phyloP scores from a whole-genome alignment of 2,113 vertebrate genomes.

The Crotalus tigris region DNA sequence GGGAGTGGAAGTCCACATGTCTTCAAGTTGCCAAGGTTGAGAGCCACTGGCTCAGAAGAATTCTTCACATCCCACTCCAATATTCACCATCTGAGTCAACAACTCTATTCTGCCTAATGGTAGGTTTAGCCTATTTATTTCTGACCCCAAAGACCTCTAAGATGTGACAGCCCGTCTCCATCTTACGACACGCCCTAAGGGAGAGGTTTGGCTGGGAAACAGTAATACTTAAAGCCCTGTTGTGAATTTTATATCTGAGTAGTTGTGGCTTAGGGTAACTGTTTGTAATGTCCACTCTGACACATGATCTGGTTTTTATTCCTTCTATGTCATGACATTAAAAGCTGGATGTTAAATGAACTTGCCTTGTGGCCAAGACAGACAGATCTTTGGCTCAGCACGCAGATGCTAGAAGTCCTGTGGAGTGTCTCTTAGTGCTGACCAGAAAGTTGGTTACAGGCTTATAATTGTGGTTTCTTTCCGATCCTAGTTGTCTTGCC shows the following conservation, averaged over 20 bases:
- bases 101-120: not conserved
- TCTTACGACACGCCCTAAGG: not conserved
- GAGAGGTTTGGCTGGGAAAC: not conserved
- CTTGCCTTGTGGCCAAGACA: not conserved
- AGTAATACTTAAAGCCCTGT: not conserved
- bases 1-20: not conserved
- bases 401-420: too few species aligned
- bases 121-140: not conserved
- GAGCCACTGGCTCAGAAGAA: not conserved
- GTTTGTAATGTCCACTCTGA: not conserved
- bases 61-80: not conserved
- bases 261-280: not conserved
- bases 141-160: not conserved
- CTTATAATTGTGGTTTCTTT: slow-evolving; percentile 16
- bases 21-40: not conserved
- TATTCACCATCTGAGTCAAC: not conserved
- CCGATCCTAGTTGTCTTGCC: not conserved
- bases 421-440: not conserved
- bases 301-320: not conserved
- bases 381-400: not conserved
- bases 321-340: not conserved
- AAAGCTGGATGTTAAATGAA: not conserved
- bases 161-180: not conserved
- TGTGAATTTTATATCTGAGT: not conserved
- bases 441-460: not conserved